Conservation (phyloP, 2,113 vertebrate species). For the Oryzias javanicus region DNA sequence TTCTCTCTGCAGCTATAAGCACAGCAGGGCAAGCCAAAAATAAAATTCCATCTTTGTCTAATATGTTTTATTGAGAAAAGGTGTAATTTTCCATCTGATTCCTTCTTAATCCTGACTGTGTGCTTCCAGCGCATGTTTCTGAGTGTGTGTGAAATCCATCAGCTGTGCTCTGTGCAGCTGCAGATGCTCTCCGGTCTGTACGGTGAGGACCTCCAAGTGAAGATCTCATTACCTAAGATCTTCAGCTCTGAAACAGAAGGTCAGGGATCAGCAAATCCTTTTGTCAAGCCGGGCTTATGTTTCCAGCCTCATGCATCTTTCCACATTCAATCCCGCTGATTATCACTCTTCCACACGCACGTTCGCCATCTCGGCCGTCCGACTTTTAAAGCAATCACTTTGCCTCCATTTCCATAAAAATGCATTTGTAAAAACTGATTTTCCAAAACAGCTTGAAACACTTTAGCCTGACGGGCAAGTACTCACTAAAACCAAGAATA, state of each 20-base stretch:
- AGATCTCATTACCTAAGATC: slow-evolving; percentile 77
- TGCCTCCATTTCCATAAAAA: slow-evolving; percentile 43
- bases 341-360: slow-evolving; percentile 58
- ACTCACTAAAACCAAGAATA: too few relatives aligned
- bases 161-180: slow-evolving; percentile 26
- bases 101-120: slow-evolving; percentile 35
- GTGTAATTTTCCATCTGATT: slow-evolving; percentile 19
- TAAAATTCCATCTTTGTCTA: too few relatives aligned
- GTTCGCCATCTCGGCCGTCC: slow-evolving; percentile 64
- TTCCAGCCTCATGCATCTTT: slow-evolving; percentile 76
- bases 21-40: too few relatives aligned
- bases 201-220: slow-evolving; percentile 35
- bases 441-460: slow-evolving; percentile 36
- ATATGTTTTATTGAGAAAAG: too few relatives aligned
- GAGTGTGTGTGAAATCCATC: slow-evolving; percentile 58
- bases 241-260: slow-evolving; percentile 74
- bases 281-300: slow-evolving; percentile 68
- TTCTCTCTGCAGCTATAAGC: too few relatives aligned
- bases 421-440: slow-evolving; percentile 10
- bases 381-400: slow-evolving; percentile 53
- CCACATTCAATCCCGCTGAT: slow-evolving; percentile 64
- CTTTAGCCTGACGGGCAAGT: not conserved
- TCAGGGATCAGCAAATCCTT: slow-evolving; percentile 76
- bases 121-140: slow-evolving; percentile 35
- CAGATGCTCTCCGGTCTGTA: slow-evolving; percentile 23